Evolutionary conservation across 2,888 invertebrate species (phyloP), one percentile per base, ranked within the genome.

Genomic region (Digitonthophagus gazella): DNA sequence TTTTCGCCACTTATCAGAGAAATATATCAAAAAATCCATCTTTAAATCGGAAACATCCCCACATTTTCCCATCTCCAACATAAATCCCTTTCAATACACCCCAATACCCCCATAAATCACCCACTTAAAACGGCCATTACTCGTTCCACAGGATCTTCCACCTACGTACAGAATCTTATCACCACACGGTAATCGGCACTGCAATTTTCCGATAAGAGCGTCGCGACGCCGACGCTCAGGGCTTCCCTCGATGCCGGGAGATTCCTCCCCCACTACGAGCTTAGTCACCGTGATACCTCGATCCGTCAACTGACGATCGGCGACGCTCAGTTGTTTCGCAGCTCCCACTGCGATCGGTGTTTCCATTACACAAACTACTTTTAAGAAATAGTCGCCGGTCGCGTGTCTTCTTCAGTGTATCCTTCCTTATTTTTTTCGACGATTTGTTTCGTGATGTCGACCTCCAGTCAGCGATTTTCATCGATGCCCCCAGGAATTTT

Each of bases 401-500:
- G n/a, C n/a, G n/a, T n/a, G n/a, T n/a, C n/a, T n/a, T n/a, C n/a
- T n/a, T n/a, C n/a, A n/a, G n/a, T n/a, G n/a, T n/a, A n/a, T n/a
- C n/a, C n/a, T n/a, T n/a, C n/a, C n/a, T n/a, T n/a, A n/a, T n/a
- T n/a, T n/a, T n/a, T n/a, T n/a, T n/a, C n/a, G n/a, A n/a, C n/a
- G n/a, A n/a, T n/a, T n/a, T n/a, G n/a, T n/a, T n/a, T n/a, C n/a
- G 67, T 65, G 61, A n/a, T 67, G 69, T 65, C 72, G 71, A 67
- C 73, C 74, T 15, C 71, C 72, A 65, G 74, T 75, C 61, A 61
- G 71, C 73, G 74, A 72, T 70, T 71, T 64, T 74, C 75, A 65
- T 71, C 72, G 16, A 73, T 71, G 65, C 82, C 85, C 5, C 83
- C 85, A 70, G 85, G 86, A 67, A 85, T 88, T 74, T 81, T 87